Base-by-base conservation (phyloP, 2,888 invertebrate species). In the Epinotia demarniana region DNA sequence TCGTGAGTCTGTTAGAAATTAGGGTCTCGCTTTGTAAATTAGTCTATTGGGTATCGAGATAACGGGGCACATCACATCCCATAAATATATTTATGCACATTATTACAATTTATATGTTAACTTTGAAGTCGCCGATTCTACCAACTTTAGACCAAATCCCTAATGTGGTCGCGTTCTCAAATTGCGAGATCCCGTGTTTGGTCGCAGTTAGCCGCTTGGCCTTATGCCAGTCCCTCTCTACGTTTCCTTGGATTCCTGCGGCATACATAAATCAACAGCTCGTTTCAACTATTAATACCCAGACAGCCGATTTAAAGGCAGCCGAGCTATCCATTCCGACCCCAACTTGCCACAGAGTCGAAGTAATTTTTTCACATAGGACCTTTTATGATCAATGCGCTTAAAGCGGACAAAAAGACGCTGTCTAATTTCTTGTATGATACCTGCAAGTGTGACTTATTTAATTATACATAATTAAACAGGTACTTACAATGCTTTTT, bases 191-290 rank as follows among this genome's bases (percentile, higher is more conserved):
- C 85, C 82, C 86, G 86, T 88, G 87, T 82, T 83, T 79, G 82
- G 83, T 79, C 80, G 87, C 88, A 85, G 87, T 88, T 88, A 87
- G 87, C 76, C 74, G 79, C 81, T 80, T 89, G 89, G 89, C 86
- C 78, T 61, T 75, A 69, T 72, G 86, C 89, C 88, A 87, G 81
- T 72, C 72, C 78, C 75, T 73, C 78, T 77, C 77, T 79, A 77
- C 80, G 80, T 80, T 80, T 80, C 81, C 82, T 81, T 75, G 80
- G 79, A 79, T 79, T 82, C 81, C 83, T 80, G 86, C 85, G 84
- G 86, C 77, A 78, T 76, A 77, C 79, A 81, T 89, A 88, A 87
- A 88, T 88, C 88, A 88, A 85, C 80, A 79, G 79, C 80, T 79
- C 79, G 79, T 78, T 81, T 81, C 77, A 79, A 80, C 82, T 67